Conservation (phyloP, 1,140 invertebrate genomes). For the Araneus ventricosus region DNA sequence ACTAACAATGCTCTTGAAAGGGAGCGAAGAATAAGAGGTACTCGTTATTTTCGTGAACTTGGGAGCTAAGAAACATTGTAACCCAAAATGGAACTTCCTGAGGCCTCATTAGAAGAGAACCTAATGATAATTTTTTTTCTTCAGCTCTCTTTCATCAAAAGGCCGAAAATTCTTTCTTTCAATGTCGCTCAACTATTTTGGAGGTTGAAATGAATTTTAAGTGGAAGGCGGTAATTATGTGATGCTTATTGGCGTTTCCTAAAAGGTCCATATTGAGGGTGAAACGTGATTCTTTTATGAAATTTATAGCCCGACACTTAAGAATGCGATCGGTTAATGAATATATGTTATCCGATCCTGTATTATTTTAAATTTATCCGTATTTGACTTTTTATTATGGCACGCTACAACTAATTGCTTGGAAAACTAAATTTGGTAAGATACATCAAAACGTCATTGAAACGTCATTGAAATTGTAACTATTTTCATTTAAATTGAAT, state of each 20-base stretch:
- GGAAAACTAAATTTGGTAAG: too few relatives aligned
- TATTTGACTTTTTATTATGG: too few relatives aligned
- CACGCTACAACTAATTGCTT: too few relatives aligned
- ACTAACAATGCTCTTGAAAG: conserved; percentile 58
- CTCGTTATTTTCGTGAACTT: conserved; percentile 54
- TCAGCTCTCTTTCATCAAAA: not conserved
- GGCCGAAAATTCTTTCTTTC: not conserved
- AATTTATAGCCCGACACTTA: too few relatives aligned
- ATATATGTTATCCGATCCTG: too few relatives aligned
- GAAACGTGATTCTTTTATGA: not conserved
- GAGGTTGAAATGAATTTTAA: not conserved
- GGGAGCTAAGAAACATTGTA: conserved; percentile 47
- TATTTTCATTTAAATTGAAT: too few relatives aligned
- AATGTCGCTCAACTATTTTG: not conserved
- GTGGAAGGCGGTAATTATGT: not conserved
- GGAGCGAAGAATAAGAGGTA: not conserved
- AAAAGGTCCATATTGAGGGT: not conserved
- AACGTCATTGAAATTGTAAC: too few relatives aligned
- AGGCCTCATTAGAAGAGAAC: conserved; percentile 39
- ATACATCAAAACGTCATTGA: too few relatives aligned
- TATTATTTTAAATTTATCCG: too few relatives aligned
- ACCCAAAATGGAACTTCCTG: conserved; percentile 50
- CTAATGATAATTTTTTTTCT: conserved; percentile 41
- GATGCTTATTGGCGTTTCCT: conserved; percentile 10
- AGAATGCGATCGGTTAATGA: too few relatives aligned